Evolutionary conservation across 2,888 invertebrate species (phyloP), one percentile per base, ranked within the genome.

Genomic region (Amphipyra berbera): DNA sequence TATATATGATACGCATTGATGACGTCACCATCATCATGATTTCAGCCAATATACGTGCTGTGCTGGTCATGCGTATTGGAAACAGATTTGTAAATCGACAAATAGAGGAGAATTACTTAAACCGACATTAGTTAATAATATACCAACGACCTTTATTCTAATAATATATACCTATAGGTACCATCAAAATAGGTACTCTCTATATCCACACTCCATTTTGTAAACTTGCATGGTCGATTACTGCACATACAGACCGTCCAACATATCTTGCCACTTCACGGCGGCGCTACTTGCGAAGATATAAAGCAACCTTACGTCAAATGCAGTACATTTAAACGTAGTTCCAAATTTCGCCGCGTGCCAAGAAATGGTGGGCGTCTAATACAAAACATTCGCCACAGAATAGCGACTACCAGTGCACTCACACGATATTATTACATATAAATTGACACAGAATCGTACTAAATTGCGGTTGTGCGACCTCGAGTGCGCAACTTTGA

Each of bases 401-500:
- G 58, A 50, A 61, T 54, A 50, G 47, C 44, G 53, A 50, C 59
- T 54, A 50, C 45, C 46, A 48, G 61, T 57, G 48, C 38, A 65
- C 64, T 76, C 76, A 56, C 73, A 68, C 66, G 68, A 64, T 77
- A 67, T 56, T 68, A 77, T 76, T 76, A 76, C 76, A 57, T 77
- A 52, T 66, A 74, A 74, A 76, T 74, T 76, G 72, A 76, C 74
- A 74, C 74, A 76, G 56, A 62, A 46, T 63, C 66, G 67, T 45
- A 60, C 68, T 64, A 64, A 74, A 77, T 76, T 76, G 74, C 64
- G 61, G 21, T 30, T 46, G 58, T 46, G 42, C 46, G 76, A 61
- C 76, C 76, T 77, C 74, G 72, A 33, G 72, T 58, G 61, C 62
- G 68, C 75, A 58, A 68, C 58, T 12, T 13, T n/a, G 15, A 21